Conservation (phyloP, 1,140 invertebrate genomes). For the Elysia chlorotica region DNA sequence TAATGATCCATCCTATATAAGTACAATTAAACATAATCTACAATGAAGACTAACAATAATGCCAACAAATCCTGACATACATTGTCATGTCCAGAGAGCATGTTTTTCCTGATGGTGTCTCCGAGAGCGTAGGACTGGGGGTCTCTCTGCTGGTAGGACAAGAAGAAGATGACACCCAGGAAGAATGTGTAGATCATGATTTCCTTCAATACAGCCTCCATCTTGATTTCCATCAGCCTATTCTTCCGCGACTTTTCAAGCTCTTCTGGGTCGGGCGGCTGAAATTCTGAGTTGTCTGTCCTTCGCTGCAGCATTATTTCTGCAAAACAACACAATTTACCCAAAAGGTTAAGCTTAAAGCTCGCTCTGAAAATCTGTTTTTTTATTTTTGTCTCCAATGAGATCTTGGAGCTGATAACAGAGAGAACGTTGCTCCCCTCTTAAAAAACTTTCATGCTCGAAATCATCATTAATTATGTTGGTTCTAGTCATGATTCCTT, state of each 20-base stretch:
- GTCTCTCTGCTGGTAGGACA: conserved; percentile 59
- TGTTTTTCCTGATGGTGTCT: conserved; percentile 45
- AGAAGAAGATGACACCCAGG: conserved; percentile 58
- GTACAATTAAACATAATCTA: too few species aligned
- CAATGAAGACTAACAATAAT: too few species aligned
- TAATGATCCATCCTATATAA: too few species aligned
- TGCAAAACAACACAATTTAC: conserved; percentile 19
- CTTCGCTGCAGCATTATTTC: conserved; percentile 47
- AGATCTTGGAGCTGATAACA: too few species aligned
- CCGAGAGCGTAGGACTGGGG: conserved; percentile 44
- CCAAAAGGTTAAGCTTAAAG: too few species aligned
- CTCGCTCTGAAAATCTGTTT: too few species aligned
- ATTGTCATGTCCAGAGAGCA: conserved; percentile 36
- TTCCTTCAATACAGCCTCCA: conserved; percentile 64
- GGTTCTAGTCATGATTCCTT: too few species aligned
- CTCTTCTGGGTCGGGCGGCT: conserved; percentile 49
- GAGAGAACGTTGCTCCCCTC: too few species aligned
- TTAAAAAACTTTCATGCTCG: too few species aligned
- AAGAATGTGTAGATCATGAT: conserved; percentile 59
- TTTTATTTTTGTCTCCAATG: too few species aligned
- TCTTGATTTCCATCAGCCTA: conserved; percentile 63
- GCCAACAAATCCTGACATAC: too few species aligned
- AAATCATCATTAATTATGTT: too few species aligned
- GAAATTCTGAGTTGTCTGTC: conserved; percentile 38
- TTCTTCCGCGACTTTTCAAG: conserved; percentile 46